Conservation (phyloP, 2,888 invertebrate species). For the Perizoma flavofasciatum region DNA sequence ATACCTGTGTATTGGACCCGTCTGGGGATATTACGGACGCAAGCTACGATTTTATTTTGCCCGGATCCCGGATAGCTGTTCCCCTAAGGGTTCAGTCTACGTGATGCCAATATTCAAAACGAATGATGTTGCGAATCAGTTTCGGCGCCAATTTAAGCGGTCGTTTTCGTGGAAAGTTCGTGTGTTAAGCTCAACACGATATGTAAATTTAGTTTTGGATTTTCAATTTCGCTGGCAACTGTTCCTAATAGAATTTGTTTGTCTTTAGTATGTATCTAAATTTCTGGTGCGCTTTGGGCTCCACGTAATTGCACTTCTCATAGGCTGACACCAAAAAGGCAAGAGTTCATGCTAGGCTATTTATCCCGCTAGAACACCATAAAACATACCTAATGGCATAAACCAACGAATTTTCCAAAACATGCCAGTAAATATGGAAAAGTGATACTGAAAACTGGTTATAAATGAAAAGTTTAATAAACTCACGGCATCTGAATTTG, state of each 20-base stretch:
- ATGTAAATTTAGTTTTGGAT: slow-evolving; percentile 61
- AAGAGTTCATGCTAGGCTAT: too few species aligned
- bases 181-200: slow-evolving; percentile 59
- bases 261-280: slow-evolving; percentile 38
- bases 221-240: slow-evolving; percentile 62
- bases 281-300: neutral
- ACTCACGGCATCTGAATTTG: too few species aligned
- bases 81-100: slow-evolving; percentile 73
- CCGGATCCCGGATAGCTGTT: slow-evolving; percentile 41
- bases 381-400: too few species aligned
- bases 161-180: slow-evolving; percentile 60
- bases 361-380: too few species aligned
- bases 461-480: too few species aligned
- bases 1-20: slow-evolving; percentile 68
- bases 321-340: too few species aligned
- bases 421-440: too few species aligned
- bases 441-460: too few species aligned
- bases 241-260: slow-evolving; percentile 43
- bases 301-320: too few species aligned
- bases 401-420: too few species aligned
- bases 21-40: slow-evolving; percentile 69
- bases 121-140: slow-evolving; percentile 76
- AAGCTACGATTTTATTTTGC: slow-evolving; percentile 74
- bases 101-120: slow-evolving; percentile 78
- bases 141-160: slow-evolving; percentile 67